Evolutionary conservation across 2,113 vertebrate genomes (phyloP).

Genomic region (Empidonax alnorum): DNA sequence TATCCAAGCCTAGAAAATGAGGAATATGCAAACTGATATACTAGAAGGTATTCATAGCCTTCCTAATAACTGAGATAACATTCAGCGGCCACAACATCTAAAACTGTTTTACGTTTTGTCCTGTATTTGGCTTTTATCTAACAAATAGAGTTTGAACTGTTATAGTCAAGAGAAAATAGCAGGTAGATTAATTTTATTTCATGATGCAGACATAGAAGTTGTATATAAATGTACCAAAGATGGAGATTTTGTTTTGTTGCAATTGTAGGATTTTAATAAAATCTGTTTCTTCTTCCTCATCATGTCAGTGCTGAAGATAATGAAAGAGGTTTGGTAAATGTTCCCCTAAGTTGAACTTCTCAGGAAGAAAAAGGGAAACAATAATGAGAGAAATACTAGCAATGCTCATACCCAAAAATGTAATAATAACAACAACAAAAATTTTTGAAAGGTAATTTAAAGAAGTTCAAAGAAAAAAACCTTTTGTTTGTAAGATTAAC

Average conservation of each 20-base stretch:
- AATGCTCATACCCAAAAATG: background rate
- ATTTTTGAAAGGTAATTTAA: background rate
- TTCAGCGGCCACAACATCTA: background rate
- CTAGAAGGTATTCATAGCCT: background rate
- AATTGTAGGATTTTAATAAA: background rate
- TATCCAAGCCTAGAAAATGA: background rate
- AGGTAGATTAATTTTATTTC: background rate
- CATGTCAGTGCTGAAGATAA: background rate
- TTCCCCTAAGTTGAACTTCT: background rate
- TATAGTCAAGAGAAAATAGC: background rate
- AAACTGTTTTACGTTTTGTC: background rate
- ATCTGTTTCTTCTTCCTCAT: background rate
- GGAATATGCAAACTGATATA: background rate
- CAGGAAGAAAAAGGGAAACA: background rate
- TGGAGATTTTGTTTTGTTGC: background rate
- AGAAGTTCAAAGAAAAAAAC: background rate
- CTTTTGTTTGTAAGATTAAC: background rate
- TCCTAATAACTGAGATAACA: background rate
- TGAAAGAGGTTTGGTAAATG: background rate
- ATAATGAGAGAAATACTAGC: background rate
- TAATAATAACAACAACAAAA: background rate
- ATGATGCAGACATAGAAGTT: background rate
- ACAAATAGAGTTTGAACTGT: background rate
- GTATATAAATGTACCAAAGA: background rate
- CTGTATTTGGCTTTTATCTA: background rate